Conservation (phyloP, 2,113 vertebrate species). For the Melanocharis versteri region DNA sequence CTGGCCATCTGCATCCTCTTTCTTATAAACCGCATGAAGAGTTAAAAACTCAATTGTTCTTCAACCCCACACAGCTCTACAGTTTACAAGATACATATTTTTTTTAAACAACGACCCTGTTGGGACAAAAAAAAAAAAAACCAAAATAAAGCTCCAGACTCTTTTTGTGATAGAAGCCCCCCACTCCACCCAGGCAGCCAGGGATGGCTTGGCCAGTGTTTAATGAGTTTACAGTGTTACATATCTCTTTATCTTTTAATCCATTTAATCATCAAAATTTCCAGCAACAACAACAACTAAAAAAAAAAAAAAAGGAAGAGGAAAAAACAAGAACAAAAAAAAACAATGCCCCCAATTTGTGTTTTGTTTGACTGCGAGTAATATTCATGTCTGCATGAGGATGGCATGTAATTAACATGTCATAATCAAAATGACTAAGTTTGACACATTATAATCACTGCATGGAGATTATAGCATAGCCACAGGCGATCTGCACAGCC, state of each 20-base stretch:
- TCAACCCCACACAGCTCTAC: background rate
- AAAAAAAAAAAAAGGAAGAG: background rate
- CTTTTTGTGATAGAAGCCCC: background rate
- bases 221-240: constrained; percentile 52
- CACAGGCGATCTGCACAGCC: constrained; percentile 87
- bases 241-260: constrained; percentile 68
- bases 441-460: constrained; percentile 99
- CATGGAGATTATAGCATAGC: constrained; percentile 95
- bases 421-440: constrained; percentile 99
- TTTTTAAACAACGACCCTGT: background rate
- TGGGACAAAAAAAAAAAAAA: background rate
- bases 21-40: background rate
- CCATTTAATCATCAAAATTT: constrained; percentile 66
- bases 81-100: background rate
- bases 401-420: constrained; percentile 99
- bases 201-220: background rate
- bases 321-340: constrained; percentile 5
- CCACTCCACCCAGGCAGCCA: background rate
- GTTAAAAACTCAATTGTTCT: background rate
- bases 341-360: constrained; percentile 75
- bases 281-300: background rate
- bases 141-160: background rate
- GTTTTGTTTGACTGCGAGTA: constrained; percentile 85
- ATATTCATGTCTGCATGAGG: constrained; percentile 93
- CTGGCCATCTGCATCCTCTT: rapidly evolving